phyloP scores from a whole-genome alignment of 2,888 invertebrate genomes.

The Aphodius sticticus region DNA sequence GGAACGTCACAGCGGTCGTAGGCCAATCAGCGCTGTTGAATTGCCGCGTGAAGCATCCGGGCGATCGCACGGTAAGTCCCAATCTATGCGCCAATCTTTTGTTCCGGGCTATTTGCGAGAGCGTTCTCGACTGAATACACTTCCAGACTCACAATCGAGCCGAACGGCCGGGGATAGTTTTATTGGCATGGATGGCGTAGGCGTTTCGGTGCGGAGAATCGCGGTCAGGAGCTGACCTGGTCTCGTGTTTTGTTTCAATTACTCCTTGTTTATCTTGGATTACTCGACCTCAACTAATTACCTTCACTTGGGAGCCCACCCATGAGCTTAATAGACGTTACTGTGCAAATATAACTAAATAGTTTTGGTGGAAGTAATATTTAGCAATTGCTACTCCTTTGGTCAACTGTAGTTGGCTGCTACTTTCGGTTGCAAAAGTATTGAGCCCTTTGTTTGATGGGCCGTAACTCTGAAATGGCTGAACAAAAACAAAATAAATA shows the following conservation, averaged over 20 bases:
- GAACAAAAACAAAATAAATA: too few species aligned
- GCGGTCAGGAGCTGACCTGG: background rate
- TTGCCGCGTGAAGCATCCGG: constrained; percentile 86
- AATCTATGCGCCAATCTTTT: background rate
- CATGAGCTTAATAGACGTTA: background rate
- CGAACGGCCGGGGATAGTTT: background rate
- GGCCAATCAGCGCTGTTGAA: constrained; percentile 82
- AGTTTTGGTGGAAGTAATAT: background rate
- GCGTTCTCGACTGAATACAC: background rate
- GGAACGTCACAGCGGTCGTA: constrained; percentile 85
- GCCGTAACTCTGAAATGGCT: too few species aligned
- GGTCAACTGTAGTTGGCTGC: too few species aligned
- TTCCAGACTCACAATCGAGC: background rate
- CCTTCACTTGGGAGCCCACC: background rate
- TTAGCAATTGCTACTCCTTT: too few species aligned
- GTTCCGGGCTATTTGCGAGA: background rate
- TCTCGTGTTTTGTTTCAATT: constrained; percentile 19
- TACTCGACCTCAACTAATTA: constrained; percentile 16
- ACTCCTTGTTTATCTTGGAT: constrained; percentile 19
- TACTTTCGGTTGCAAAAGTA: too few species aligned
- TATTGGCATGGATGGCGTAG: background rate
- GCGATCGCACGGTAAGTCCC: constrained; percentile 81
- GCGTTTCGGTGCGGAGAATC: background rate
- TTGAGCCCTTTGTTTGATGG: too few species aligned
- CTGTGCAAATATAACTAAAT: background rate